Percentiles rank a stretch among this genome's conserved stretches.
phyloP scores from a whole-genome alignment of 2,888 invertebrate genomes.

The Microplitis deprimator region DNA sequence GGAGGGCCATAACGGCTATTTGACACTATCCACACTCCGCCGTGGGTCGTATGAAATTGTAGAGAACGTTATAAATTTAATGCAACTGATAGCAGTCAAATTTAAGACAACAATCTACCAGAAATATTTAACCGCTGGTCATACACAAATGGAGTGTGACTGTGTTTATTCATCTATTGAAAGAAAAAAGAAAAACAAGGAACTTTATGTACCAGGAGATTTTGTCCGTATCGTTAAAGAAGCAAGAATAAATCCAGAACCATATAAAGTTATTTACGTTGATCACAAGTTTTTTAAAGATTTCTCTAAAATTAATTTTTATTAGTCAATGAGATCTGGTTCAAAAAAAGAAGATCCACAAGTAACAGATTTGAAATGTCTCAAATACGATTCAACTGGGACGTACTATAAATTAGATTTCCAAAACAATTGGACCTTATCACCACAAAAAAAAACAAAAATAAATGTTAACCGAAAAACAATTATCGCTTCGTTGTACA shows the following conservation, averaged over 20 bases:
- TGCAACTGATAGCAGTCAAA: too few relatives aligned
- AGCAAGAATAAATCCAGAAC: constrained; percentile 29
- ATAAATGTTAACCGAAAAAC: not conserved
- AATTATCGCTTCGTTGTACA: constrained; percentile 1
- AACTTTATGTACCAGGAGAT: too few relatives aligned
- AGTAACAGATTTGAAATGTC: constrained; percentile 41
- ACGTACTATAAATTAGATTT: constrained; percentile 42
- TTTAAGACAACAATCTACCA: too few relatives aligned
- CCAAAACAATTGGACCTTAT: constrained; percentile 38
- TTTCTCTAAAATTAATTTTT: constrained; percentile 43
- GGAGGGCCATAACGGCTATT: too few relatives aligned
- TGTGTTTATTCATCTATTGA: too few relatives aligned
- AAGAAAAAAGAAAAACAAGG: too few relatives aligned
- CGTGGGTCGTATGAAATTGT: too few relatives aligned
- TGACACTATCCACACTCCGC: too few relatives aligned
- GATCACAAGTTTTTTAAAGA: constrained; percentile 55
- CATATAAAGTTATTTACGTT: constrained; percentile 48
- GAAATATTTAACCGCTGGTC: too few relatives aligned
- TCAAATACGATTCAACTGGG: constrained; percentile 41
- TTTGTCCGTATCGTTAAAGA: too few relatives aligned
- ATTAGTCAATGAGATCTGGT: constrained; percentile 45
- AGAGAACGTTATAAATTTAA: too few relatives aligned
- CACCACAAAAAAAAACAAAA: constrained; percentile 22
- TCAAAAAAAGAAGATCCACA: constrained; percentile 41
- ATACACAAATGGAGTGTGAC: too few relatives aligned